Percentiles rank a stretch among this genome's conserved stretches.
Conservation (phyloP, 2,797 vertebrate genomes). For the Tauraco hartlaubi region DNA sequence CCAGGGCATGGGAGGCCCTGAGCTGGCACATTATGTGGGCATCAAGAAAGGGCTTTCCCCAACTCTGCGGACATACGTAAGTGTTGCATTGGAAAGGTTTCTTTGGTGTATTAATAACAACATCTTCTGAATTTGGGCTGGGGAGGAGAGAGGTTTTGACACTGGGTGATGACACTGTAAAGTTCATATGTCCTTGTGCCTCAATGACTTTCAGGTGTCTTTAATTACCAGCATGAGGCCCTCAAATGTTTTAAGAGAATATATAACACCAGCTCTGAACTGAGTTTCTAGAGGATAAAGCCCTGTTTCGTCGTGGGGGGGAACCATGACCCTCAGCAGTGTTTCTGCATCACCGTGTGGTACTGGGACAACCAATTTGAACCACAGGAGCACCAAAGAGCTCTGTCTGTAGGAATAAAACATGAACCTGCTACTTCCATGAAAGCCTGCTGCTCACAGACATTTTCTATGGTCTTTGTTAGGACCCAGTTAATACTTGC, state of each 20-base stretch:
- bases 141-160: not conserved
- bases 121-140: not conserved
- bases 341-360: not conserved
- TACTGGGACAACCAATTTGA: not conserved
- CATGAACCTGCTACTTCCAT: not conserved
- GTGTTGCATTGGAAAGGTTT: not conserved
- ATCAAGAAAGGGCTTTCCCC: not conserved
- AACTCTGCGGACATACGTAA: fast-evolving
- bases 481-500: not conserved
- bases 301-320: not conserved
- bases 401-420: not conserved
- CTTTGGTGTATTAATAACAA: not conserved
- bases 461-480: not conserved
- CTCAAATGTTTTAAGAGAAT: not conserved
- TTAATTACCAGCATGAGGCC: not conserved
- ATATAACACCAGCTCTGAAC: not conserved
- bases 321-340: not conserved
- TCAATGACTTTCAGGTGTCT: not conserved
- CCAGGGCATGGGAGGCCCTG: not conserved
- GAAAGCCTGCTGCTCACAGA: not conserved
- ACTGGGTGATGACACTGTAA: not conserved
- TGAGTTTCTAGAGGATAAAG: not conserved
- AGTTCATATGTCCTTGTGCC: not conserved
- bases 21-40: fast-evolving
- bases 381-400: not conserved